Evolutionary conservation across 2,888 invertebrate genomes (phyloP), one percentile per base, ranked within the genome.

Genomic region (Drosophila suboccidentalis): DNA sequence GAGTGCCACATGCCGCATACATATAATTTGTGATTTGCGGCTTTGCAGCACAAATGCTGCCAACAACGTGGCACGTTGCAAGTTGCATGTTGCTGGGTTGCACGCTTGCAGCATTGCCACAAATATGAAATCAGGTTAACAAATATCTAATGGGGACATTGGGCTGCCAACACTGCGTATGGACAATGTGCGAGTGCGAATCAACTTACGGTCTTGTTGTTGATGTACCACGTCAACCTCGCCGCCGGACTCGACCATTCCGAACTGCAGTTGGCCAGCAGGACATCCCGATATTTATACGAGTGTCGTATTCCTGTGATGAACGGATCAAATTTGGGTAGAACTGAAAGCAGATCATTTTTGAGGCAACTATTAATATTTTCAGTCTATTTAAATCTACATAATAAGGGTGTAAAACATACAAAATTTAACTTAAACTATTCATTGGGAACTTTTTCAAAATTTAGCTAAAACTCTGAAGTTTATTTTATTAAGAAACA

Each of bases 211-310:
- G 92, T 92, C 90, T 92, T 91, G 80, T 92, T 92, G 89, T 93
- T 92, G 78, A 93, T 92, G 72, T 91, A 92, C 93, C 93, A 93
- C 62, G 90, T 91, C 43, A 93, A 90, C 65, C 87, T 89, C 59
- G 93, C 91, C 65, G 91, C 89, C 49, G 93, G 93, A 89, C 89
- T 92, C 49, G 93, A 93, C 92, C 91, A 91, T 62, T 93, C 93
- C 22, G 93, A 91, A 67, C 92, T 93, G 84, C 93, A 93, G 82
- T 93, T 93, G 78, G 92, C 91, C 73, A 91, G 74, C 67, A 93
- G 83, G 72, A 90, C 91, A 81, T 93, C 93, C 62, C 91, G 92
- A 78, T 91, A 92, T 87, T 90, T 90, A 75, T 93, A 93, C n/a
- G 87, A 78, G 63, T 87, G 86, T 72, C 83, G 80, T 15, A 92